A percentile compares a stretch with the other conserved stretches of the same genome.
Evolutionary conservation across 2,797 vertebrate species (phyloP).

Genomic region (Neostethus bicornis): DNA sequence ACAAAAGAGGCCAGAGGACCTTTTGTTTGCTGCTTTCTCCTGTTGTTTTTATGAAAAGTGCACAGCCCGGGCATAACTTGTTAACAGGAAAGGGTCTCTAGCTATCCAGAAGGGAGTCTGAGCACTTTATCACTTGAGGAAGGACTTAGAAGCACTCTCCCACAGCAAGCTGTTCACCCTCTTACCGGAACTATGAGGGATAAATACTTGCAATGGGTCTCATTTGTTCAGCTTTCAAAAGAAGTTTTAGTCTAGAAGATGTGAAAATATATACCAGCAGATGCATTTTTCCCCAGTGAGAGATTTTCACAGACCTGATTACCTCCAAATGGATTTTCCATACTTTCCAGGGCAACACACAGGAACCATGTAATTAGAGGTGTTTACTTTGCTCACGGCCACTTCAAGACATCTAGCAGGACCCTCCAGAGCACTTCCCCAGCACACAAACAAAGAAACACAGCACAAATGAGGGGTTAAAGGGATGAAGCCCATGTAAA

Average conservation of each 20-base stretch:
- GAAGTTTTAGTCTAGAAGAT: background rate
- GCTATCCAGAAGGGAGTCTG: constrained; percentile 49
- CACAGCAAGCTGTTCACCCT: constrained; percentile 40
- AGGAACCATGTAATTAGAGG: constrained; percentile 62
- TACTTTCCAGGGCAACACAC: constrained; percentile 36
- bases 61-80: constrained; percentile 46
- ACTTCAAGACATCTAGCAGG: constrained; percentile 46
- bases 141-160: constrained; percentile 35
- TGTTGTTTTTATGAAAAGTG: constrained; percentile 55
- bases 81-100: constrained; percentile 71
- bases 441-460: constrained; percentile 60
- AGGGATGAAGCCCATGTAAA: constrained; percentile 74
- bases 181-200: constrained; percentile 20
- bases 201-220: constrained; percentile 17
- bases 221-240: constrained; percentile 16
- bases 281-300: constrained; percentile 8
- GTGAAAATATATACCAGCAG: background rate
- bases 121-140: constrained; percentile 45
- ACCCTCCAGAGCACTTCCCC: constrained; percentile 61
- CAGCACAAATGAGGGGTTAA: constrained; percentile 60
- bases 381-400: constrained; percentile 59
- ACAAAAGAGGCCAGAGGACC: constrained; percentile 60
- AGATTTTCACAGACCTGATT: constrained; percentile 20
- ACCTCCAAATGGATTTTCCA: constrained; percentile 57
- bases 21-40: constrained; percentile 68